Evolutionary conservation across 2,113 vertebrate genomes (phyloP), one percentile per base, ranked within the genome.

Genomic region (Lucifuga dentata): DNA sequence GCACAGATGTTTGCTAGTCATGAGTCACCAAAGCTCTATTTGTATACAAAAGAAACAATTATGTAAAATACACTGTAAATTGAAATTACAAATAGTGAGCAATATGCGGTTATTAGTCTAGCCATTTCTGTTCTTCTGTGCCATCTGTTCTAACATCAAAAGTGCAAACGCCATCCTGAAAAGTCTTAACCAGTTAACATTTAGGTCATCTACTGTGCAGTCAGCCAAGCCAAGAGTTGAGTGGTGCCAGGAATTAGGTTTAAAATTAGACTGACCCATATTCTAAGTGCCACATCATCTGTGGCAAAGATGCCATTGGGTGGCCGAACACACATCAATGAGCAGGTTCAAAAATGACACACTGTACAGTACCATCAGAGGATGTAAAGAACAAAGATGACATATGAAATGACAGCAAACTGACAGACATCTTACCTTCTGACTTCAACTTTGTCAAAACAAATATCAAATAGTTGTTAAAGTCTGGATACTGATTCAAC

Each of bases 401-500:
- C 11, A 40, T 5, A 50, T 3, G 3, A 43, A 10, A 11, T 17
- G 17, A 29, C 4, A 6, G 29, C 9, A 51, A 1, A 11, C 1
- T 0, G 3, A 56, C 26, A 29, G 11, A 32, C n/a, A 4, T 10
- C 95, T 93, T 93, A 99, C 97, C 97, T 98, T 99, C 97, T 38
- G 97, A 96, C 90, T 98, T 99, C 74, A 99, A 88, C 83, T 98
- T 98, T 0, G 97, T 99, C 68, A 99, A 92, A 79, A 99, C 97
- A 88, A 99, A 99, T 89, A 99, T 99, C 90, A 99, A 84, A 83
- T 99, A 99, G 93, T 97, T 99, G 93, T 99, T 99, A 78, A 99
- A 98, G 93, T 99, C 97, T 68, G 97, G 97, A 86, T 94, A 99
- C 75, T 99, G 97, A 92, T 98, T 99, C 57, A 99, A 93, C 90